These are phyloP conservation scores for Thunnus thynnus DNA, from an alignment of 2,113 vertebrate species.

Conservation along the genomic window DNA sequence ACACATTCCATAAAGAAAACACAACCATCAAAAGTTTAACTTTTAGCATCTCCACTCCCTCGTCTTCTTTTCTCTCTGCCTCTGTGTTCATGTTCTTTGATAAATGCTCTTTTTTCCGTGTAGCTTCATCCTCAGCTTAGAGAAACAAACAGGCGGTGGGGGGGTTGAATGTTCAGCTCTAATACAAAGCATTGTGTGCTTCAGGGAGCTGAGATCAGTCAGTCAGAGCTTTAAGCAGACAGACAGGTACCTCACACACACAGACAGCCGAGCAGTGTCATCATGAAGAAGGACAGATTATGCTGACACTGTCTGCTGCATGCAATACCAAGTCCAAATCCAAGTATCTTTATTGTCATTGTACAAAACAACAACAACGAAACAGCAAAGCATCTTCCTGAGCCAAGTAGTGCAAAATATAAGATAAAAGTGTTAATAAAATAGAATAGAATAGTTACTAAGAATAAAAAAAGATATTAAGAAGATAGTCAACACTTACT, in stretches of 20 bases:
- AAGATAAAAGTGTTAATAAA: too few relatives aligned
- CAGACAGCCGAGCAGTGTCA: constrained; percentile 24
- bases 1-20: neutral
- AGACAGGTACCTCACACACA: constrained; percentile 21
- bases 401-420: too few relatives aligned
- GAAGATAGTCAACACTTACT: too few relatives aligned
- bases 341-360: too few relatives aligned
- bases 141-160: constrained; percentile 46
- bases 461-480: too few relatives aligned
- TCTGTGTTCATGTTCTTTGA: constrained; percentile 34
- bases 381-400: too few relatives aligned
- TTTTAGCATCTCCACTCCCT: neutral
- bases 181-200: constrained; percentile 46
- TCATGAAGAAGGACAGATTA: constrained; percentile 2
- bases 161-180: constrained; percentile 28
- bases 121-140: constrained; percentile 36
- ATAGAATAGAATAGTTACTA: too few relatives aligned
- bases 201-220: constrained; percentile 35
- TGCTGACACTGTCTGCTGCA: constrained; percentile 8
- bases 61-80: constrained; percentile 10
- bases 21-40: constrained; percentile 25
- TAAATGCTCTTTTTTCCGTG: constrained; percentile 14
- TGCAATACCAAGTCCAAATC: neutral
- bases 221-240: constrained; percentile 28
- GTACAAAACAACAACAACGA: too few relatives aligned